Conservation (phyloP, 2,113 vertebrate species). For the Hassar affinis region DNA sequence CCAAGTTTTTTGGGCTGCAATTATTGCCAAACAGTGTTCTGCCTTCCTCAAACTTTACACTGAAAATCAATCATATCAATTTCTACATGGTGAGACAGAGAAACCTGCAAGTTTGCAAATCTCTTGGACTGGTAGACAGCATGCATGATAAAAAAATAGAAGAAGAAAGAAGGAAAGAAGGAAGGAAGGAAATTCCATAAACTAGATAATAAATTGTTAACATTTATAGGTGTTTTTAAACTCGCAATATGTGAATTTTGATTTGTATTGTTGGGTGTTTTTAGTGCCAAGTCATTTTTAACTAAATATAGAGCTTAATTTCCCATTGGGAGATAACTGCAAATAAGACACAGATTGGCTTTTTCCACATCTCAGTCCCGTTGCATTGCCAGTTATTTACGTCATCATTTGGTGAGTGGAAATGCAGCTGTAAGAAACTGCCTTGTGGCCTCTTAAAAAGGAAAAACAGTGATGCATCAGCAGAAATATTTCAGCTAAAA, state of each 20-base stretch:
- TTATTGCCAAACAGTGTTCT: constrained; percentile 15
- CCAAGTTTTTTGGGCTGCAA: not conserved
- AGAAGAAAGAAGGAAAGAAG: not conserved
- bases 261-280: constrained; percentile 15
- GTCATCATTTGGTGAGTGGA: constrained; percentile 35
- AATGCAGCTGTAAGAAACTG: constrained; percentile 30
- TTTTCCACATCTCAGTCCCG: constrained; percentile 33
- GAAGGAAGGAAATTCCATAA: not conserved
- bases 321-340: constrained; percentile 32
- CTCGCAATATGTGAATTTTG: constrained; percentile 3
- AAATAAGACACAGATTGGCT: constrained; percentile 52
- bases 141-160: too few species aligned
- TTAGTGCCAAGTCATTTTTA: constrained; percentile 30
- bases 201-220: not conserved
- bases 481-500: constrained; percentile 17
- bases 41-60: constrained; percentile 4
- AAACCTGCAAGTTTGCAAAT: not conserved
- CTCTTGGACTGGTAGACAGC: not conserved
- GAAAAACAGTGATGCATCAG: constrained; percentile 36
- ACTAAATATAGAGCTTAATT: constrained; percentile 53
- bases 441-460: constrained; percentile 15
- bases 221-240: constrained; percentile 6
- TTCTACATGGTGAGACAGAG: not conserved
- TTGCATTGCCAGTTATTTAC: constrained; percentile 9
- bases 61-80: constrained; percentile 1